Evolutionary conservation across 2,888 invertebrate species (phyloP).

Genomic region (Coelinius sp.): DNA sequence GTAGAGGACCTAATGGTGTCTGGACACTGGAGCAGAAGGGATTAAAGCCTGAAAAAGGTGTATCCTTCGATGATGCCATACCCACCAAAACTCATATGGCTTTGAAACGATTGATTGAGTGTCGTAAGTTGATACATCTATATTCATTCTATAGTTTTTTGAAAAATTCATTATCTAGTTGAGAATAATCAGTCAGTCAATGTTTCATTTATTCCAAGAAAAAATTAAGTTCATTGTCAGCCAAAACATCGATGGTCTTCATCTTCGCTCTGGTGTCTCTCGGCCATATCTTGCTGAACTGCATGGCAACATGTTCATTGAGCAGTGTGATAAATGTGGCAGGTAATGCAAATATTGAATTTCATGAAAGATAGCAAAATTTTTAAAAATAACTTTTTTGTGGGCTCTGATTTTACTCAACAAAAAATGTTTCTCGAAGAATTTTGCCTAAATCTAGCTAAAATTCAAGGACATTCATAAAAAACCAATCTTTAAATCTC

Average conservation of each 20-base stretch:
- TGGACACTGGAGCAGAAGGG: conserved; percentile 97
- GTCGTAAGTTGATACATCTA: conserved; percentile 60
- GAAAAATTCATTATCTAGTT: background rate
- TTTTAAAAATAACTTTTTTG: background rate
- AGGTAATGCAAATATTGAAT: conserved; percentile 72
- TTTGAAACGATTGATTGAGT: conserved; percentile 83
- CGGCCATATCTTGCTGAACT: conserved; percentile 89
- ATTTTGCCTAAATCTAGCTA: too few species aligned
- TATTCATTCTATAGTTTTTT: background rate
- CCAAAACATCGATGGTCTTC: conserved; percentile 98
- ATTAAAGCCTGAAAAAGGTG: conserved; percentile 84
- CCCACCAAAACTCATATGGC: conserved; percentile 97
- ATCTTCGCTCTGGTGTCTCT: conserved; percentile 89
- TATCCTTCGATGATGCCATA: conserved; percentile 90
- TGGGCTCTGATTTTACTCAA: too few species aligned
- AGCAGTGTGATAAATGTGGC: conserved; percentile 92
- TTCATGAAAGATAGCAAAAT: background rate
- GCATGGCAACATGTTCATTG: conserved; percentile 98
- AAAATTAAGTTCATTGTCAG: conserved; percentile 90
- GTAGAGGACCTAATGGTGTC: conserved; percentile 92
- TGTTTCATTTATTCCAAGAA: conserved; percentile 67
- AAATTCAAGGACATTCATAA: too few species aligned
- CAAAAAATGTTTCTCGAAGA: too few species aligned
- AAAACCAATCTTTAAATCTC: too few species aligned
- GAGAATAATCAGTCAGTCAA: background rate